Conservation (phyloP, 2,113 vertebrate species). For the Rhinichthys klamathensis region DNA sequence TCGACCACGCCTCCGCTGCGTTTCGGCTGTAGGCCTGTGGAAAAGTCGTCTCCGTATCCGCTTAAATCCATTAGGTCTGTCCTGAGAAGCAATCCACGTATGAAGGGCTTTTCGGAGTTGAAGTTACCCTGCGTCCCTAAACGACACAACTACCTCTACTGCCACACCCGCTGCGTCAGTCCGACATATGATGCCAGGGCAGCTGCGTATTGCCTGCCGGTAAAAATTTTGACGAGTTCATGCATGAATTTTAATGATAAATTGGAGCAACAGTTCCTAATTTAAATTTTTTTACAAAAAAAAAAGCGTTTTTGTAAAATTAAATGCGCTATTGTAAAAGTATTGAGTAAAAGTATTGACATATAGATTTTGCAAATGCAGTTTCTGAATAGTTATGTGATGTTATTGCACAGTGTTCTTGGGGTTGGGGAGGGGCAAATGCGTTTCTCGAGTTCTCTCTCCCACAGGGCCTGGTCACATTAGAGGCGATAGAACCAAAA, state of each 20-base stretch:
- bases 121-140: conserved; percentile 60
- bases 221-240: conserved; percentile 68
- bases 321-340: background rate
- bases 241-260: conserved; percentile 72
- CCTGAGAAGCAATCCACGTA: conserved; percentile 61
- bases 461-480: conserved; percentile 72
- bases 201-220: conserved; percentile 64
- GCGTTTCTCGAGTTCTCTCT: conserved; percentile 74
- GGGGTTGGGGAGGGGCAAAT: conserved; percentile 63
- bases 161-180: conserved; percentile 57
- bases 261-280: conserved; percentile 70
- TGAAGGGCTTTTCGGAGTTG: conserved; percentile 65
- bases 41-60: conserved; percentile 63
- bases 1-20: conserved; percentile 66
- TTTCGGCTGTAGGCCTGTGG: conserved; percentile 70
- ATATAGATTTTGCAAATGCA: conserved; percentile 34
- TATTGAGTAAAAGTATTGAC: background rate
- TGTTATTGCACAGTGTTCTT: background rate
- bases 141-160: conserved; percentile 42
- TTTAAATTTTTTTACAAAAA: conserved; percentile 46
- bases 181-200: conserved; percentile 64
- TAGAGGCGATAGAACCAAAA: conserved; percentile 61
- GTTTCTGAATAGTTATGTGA: background rate
- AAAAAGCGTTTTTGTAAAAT: conserved; percentile 7
- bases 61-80: conserved; percentile 71